Percentiles rank a stretch among this genome's conserved stretches.
phyloP scores from a whole-genome alignment of 2,888 invertebrate genomes.

The Cylloceria caligata region DNA sequence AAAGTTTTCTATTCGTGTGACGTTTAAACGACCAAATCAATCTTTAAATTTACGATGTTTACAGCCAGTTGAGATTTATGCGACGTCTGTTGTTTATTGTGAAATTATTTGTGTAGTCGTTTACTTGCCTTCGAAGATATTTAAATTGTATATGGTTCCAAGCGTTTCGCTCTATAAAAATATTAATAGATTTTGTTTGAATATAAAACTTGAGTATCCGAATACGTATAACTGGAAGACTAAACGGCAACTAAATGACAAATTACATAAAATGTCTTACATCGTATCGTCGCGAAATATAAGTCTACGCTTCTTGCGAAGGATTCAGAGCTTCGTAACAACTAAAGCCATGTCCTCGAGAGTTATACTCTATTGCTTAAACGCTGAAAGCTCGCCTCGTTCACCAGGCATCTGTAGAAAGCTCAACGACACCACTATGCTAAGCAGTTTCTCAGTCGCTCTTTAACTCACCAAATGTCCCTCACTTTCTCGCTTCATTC shows the following conservation, averaged over 20 bases:
- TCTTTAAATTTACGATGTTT: neutral
- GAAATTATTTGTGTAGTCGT: no score
- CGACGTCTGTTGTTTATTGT: no score
- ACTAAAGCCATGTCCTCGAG: neutral
- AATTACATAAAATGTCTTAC: neutral
- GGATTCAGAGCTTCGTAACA: neutral
- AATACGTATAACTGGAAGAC: neutral
- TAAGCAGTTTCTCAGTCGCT: constrained; percentile 7
- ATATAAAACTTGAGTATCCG: neutral
- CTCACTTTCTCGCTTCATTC: constrained; percentile 20
- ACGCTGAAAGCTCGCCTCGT: constrained; percentile 67
- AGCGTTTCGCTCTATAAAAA: no score
- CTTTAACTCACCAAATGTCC: constrained; percentile 9
- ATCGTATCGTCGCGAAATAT: no score
- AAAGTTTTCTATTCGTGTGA: neutral
- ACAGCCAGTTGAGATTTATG: neutral
- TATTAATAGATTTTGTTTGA: no score
- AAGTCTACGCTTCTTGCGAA: neutral
- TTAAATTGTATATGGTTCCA: no score
- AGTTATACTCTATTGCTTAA: constrained; percentile 51
- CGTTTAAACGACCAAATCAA: neutral
- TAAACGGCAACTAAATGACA: neutral
- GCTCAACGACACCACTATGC: constrained; percentile 6
- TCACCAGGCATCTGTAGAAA: constrained; percentile 32
- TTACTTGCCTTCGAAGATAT: no score